A percentile compares a stretch with the other conserved stretches of the same genome.
Evolutionary conservation across 2,797 vertebrate species (phyloP).

Genomic region (Phoebastria nigripes): DNA sequence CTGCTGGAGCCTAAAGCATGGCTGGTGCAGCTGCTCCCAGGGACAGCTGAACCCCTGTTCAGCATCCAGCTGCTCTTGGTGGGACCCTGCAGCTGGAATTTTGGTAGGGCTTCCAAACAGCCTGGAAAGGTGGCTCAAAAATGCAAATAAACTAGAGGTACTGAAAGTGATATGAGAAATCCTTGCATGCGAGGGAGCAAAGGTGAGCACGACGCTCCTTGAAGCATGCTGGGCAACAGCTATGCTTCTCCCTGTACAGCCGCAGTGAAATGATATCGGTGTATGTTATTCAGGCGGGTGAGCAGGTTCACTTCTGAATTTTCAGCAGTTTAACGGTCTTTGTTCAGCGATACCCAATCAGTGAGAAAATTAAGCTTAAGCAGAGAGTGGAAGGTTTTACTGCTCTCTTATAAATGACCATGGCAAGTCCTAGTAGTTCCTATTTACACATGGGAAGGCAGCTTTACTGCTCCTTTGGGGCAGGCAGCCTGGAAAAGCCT

Average conservation of each 20-base stretch:
- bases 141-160: not conserved
- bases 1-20: not conserved
- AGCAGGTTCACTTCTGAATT: not conserved
- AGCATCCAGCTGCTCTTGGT: not conserved
- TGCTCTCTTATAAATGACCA: not conserved
- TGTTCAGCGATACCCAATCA: not conserved
- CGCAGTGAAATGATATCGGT: accelerated
- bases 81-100: not conserved
- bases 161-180: not conserved
- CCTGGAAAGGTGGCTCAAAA: not conserved
- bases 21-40: not conserved
- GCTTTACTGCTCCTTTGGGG: not conserved
- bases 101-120: not conserved
- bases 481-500: not conserved
- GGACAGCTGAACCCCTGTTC: not conserved
- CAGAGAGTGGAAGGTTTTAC: not conserved
- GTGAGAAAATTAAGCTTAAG: not conserved
- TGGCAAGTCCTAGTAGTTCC: not conserved
- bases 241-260: not conserved
- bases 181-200: accelerated
- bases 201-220: not conserved
- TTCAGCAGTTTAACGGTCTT: accelerated
- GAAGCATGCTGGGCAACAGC: not conserved
- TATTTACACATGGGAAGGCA: not conserved
- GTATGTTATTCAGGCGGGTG: accelerated